A percentile compares a stretch with the other conserved stretches of the same genome.
Conservation (phyloP, 2,888 invertebrate genomes). For the Leptarthrus brevirostris region DNA sequence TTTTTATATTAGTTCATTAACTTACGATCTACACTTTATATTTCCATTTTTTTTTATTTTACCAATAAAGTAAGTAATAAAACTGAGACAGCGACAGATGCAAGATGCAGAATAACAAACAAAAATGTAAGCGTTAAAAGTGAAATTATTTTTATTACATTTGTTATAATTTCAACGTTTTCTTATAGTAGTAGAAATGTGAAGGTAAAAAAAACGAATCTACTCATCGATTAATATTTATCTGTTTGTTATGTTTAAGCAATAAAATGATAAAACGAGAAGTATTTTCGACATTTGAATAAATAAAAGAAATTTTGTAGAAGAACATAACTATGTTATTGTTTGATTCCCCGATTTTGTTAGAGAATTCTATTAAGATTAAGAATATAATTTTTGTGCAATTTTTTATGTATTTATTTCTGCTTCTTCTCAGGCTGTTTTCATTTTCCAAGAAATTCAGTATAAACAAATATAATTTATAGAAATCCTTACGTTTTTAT, state of each 20-base stretch:
- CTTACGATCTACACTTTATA: conserved; percentile 29
- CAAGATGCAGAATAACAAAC: background rate
- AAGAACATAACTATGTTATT: conserved; percentile 7
- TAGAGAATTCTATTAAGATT: too few species aligned
- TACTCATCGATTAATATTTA: conserved; percentile 31
- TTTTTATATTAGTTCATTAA: conserved; percentile 37
- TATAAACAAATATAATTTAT: too few species aligned
- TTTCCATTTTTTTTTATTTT: conserved; percentile 31
- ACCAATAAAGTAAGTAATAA: conserved; percentile 15
- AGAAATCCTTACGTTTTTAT: too few species aligned
- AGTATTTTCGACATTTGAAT: conserved; percentile 45
- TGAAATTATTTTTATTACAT: conserved; percentile 5
- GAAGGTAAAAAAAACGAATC: background rate
- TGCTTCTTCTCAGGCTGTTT: too few species aligned
- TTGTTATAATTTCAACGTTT: background rate
- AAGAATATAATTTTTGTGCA: too few species aligned
- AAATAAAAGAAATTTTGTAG: conserved; percentile 43
- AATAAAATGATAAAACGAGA: conserved; percentile 40
- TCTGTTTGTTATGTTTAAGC: conserved; percentile 42
- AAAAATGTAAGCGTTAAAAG: background rate
- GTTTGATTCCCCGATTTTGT: conserved; percentile 1
- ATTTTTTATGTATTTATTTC: too few species aligned
- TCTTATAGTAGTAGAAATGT: background rate
- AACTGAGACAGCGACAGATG: background rate
- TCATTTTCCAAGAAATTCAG: too few species aligned